These are phyloP conservation scores for Lanistes nyassanus DNA, from an alignment of 1,140 invertebrate genomes.

Conservation along the genomic window DNA sequence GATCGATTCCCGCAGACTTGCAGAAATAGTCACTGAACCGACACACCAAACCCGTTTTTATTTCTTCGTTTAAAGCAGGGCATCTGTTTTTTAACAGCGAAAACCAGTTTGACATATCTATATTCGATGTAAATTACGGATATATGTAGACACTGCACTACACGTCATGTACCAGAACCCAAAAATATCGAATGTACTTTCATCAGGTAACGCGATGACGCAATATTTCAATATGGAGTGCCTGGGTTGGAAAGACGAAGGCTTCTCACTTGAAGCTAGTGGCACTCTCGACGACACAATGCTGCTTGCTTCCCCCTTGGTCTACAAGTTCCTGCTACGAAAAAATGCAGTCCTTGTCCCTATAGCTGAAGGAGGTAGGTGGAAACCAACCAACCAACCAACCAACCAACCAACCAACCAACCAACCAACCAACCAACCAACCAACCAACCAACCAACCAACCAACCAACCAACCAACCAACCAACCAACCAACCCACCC, in stretches of 20 bases:
- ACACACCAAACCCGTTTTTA: too few relatives aligned
- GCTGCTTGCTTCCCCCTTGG: not conserved
- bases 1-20: too few relatives aligned
- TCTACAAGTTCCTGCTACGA: conserved; percentile 14
- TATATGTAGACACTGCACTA: too few relatives aligned
- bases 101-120: not conserved
- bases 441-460: not conserved
- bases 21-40: too few relatives aligned
- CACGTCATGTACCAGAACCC: too few relatives aligned
- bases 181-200: too few relatives aligned
- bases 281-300: not conserved
- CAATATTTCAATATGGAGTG: not conserved
- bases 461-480: not conserved
- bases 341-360: conserved; percentile 7
- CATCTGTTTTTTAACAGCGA: not conserved
- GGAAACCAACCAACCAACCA: too few relatives aligned
- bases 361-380: conserved; percentile 2
- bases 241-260: not conserved
- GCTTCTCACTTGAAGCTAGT: not conserved
- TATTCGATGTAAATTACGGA: too few relatives aligned
- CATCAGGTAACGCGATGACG: not conserved
- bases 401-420: not conserved
- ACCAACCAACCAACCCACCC: too few relatives aligned
- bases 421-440: not conserved
- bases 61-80: not conserved